A percentile compares a stretch with the other conserved stretches of the same genome.
Conservation (phyloP, 2,113 vertebrate genomes). For the human (Homo sapiens) region GRCh38 chr15:61506001-61506500, state of each 20-base stretch:
- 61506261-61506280: background rate
- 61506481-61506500: constrained; percentile 28
- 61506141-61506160: background rate
- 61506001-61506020: background rate
- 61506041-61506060: background rate
- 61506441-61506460: constrained; percentile 37
- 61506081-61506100: background rate
- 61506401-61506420: background rate
- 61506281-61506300: background rate
- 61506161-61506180: background rate
- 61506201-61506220: background rate
- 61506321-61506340: background rate
- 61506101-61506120: background rate
- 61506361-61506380: background rate
- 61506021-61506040: background rate
- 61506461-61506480: background rate
- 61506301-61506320: background rate
- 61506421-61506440: background rate
- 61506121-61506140: background rate
- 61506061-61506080: background rate
- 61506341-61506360: background rate
- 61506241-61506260: background rate
- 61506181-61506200: background rate
- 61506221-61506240: background rate
- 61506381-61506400: constrained; percentile 60